These are phyloP conservation scores for Ondatra zibethicus DNA, from an alignment of 2,113 vertebrate genomes.

Conservation along the genomic window DNA sequence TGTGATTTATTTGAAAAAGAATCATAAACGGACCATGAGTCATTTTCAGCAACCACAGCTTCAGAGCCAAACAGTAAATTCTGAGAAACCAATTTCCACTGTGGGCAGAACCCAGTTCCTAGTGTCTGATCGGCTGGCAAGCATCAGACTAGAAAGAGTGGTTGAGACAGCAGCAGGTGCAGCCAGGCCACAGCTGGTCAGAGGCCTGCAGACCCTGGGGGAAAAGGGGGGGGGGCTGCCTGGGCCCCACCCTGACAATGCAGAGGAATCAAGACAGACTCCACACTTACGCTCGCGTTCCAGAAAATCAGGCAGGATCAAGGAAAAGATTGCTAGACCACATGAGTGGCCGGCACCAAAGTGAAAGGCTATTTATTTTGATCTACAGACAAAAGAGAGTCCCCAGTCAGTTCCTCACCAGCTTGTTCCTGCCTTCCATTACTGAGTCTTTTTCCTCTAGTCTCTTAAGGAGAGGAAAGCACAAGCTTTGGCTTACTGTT, in stretches of 20 bases:
- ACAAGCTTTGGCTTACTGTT: neutral
- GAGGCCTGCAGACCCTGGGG: neutral
- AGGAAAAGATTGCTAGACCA: neutral
- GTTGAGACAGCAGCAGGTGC: neutral
- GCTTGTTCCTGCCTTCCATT: neutral
- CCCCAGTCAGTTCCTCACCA: accelerated
- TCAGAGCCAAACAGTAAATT: conserved; percentile 59
- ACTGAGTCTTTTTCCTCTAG: neutral
- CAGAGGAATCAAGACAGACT: neutral
- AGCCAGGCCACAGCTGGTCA: neutral
- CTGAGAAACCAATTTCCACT: conserved; percentile 63
- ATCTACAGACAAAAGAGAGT: neutral
- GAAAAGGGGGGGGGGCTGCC: no score
- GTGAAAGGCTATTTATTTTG: neutral
- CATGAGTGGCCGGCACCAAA: neutral
- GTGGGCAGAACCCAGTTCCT: conserved; percentile 39
- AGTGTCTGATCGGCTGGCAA: conserved; percentile 51
- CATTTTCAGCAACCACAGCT: conserved; percentile 33
- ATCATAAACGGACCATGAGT: conserved; percentile 21
- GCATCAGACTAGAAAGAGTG: conserved; percentile 25
- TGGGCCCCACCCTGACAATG: neutral
- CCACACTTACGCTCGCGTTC: neutral
- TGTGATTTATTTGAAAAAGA: conserved; percentile 67
- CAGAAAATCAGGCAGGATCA: neutral
- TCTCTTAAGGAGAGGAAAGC: neutral